phyloP scores from a whole-genome alignment of 2,113 vertebrate species.

The Pangasianodon hypophthalmus region DNA sequence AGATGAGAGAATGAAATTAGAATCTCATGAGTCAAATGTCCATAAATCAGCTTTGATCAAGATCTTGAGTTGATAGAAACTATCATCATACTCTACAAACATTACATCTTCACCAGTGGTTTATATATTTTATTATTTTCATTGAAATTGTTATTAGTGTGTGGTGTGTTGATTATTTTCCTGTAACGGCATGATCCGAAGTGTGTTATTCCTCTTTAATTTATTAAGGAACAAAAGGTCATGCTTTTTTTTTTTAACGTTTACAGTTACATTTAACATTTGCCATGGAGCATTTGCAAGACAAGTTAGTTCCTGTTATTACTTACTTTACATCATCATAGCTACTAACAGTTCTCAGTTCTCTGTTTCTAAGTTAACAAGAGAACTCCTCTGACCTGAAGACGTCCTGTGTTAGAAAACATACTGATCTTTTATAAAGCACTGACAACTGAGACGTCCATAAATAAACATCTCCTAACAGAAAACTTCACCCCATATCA shows the following conservation, averaged over 20 bases:
- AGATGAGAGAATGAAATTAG: constrained; percentile 5
- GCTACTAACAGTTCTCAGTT: background rate
- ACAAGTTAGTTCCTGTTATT: background rate
- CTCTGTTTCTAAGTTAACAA: background rate
- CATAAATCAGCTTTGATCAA: background rate
- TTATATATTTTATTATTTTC: background rate
- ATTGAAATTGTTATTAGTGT: background rate
- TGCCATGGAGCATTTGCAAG: background rate
- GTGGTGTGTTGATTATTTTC: background rate
- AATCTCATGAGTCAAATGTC: background rate
- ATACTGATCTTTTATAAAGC: background rate
- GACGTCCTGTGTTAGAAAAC: background rate
- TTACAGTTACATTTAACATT: background rate
- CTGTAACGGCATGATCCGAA: background rate
- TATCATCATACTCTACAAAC: background rate
- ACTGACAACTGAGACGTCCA: background rate
- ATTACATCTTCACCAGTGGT: background rate
- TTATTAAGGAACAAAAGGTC: background rate
- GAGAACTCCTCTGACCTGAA: background rate
- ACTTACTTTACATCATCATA: background rate
- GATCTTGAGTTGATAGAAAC: background rate
- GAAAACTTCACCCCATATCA: background rate
- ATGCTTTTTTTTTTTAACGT: background rate
- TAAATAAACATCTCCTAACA: background rate
- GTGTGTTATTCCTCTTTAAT: background rate